Conservation (phyloP, 2,113 vertebrate species). For the Podiceps cristatus region DNA sequence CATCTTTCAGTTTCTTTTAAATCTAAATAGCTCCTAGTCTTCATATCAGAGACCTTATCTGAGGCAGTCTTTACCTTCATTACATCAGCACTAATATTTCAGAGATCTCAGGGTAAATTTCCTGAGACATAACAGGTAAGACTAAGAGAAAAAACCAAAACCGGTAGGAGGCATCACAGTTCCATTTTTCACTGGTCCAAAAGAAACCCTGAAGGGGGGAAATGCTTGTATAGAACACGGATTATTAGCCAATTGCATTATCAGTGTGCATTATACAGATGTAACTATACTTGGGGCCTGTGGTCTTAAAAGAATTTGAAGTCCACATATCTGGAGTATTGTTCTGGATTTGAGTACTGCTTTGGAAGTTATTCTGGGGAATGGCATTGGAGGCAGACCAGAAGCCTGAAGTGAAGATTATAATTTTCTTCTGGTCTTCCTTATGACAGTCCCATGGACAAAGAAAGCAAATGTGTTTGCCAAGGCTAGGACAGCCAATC, state of each 20-base stretch:
- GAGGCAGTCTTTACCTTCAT: background rate
- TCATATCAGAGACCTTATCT: background rate
- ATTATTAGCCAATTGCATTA: background rate
- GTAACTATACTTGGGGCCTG: background rate
- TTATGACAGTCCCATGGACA: background rate
- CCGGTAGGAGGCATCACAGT: conserved; percentile 48
- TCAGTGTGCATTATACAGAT: background rate
- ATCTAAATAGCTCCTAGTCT: background rate
- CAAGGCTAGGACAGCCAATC: background rate
- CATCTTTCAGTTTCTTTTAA: background rate
- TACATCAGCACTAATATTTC: background rate
- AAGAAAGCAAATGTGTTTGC: background rate
- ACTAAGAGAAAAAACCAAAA: background rate
- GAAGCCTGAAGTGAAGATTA: background rate
- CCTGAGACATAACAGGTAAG: background rate
- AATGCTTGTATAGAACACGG: background rate
- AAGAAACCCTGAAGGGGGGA: background rate
- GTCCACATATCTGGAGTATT: background rate
- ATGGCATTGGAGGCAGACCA: background rate
- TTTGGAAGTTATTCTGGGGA: background rate
- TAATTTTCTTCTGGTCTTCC: background rate
- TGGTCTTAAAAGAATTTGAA: background rate
- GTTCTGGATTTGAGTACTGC: background rate
- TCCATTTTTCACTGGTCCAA: background rate
- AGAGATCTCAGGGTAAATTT: background rate